Evolutionary conservation across 2,888 invertebrate species (phyloP).

Genomic region (Epistrophe eligans): DNA sequence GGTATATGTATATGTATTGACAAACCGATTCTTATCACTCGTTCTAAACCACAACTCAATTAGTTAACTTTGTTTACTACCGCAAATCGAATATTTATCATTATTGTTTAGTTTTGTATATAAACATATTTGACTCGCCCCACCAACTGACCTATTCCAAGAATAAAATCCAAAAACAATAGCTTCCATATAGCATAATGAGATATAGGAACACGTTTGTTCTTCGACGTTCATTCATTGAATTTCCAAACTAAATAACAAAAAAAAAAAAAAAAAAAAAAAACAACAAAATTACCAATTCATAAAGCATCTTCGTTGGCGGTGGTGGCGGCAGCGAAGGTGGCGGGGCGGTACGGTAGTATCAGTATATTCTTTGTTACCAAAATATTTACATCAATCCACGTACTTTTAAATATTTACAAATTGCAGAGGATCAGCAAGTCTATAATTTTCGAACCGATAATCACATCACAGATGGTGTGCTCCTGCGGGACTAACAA

Average conservation of each 20-base stretch:
- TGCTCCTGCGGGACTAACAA: constrained; percentile 64
- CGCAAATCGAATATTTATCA: constrained; percentile 29
- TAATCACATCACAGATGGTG: constrained; percentile 50
- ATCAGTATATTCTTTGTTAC: constrained; percentile 67
- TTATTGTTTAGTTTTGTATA: constrained; percentile 29
- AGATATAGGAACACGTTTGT: constrained; percentile 11
- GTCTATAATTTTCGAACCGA: constrained; percentile 32
- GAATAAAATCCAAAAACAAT: constrained; percentile 54
- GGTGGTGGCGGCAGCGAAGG: neutral
- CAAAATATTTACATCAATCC: constrained; percentile 76
- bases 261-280: constrained; percentile 2
- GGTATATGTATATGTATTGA: neutral
- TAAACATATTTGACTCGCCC: constrained; percentile 32
- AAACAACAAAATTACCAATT: constrained; percentile 43
- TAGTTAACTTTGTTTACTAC: constrained; percentile 40
- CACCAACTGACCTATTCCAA: constrained; percentile 69
- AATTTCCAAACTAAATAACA: constrained; percentile 21
- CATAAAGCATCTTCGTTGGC: constrained; percentile 59
- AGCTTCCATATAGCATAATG: constrained; percentile 15
- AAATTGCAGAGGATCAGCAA: constrained; percentile 60
- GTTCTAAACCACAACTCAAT: neutral
- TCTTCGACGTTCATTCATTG: constrained; percentile 45
- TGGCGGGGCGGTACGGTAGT: neutral
- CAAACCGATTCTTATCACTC: neutral
- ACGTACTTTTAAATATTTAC: constrained; percentile 75